A percentile compares a stretch with the other conserved stretches of the same genome.
phyloP scores from a whole-genome alignment of 2,888 invertebrate genomes.

The Poecilobothrus nobilitatus region DNA sequence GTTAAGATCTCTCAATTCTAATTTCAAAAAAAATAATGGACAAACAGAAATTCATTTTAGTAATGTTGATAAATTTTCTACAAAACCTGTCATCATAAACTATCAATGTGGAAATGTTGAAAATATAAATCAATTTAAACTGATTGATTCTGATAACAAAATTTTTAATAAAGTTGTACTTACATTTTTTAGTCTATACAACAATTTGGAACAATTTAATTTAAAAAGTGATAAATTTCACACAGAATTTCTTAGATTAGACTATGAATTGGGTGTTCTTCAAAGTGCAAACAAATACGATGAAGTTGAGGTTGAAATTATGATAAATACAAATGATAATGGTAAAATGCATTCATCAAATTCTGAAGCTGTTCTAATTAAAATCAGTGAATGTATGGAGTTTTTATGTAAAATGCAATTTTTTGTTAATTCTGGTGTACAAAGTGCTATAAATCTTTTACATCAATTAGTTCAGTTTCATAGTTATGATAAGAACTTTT shows the following conservation, averaged over 20 bases:
- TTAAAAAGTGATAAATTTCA: conserved; percentile 57
- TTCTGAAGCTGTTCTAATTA: conserved; percentile 26
- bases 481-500: conserved; percentile 14
- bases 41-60: conserved; percentile 9
- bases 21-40: conserved; percentile 18
- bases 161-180: conserved; percentile 69
- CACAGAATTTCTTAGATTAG: conserved; percentile 39
- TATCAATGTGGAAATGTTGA: conserved; percentile 43
- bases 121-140: conserved; percentile 55
- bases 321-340: not conserved
- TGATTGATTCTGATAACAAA: conserved; percentile 77
- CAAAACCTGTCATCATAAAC: conserved; percentile 28
- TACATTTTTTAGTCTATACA: conserved; percentile 68
- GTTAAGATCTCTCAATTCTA: conserved; percentile 24
- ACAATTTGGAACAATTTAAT: conserved; percentile 62
- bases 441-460: conserved; percentile 62
- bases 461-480: conserved; percentile 47
- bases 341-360: not conserved
- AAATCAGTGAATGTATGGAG: conserved; percentile 50
- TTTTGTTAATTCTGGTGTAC: conserved; percentile 61
- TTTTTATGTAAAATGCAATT: conserved; percentile 56
- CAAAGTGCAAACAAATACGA: conserved; percentile 17
- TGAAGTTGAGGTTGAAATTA: not conserved
- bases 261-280: conserved; percentile 29
- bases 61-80: conserved; percentile 17